Conservation (phyloP, 2,888 invertebrate genomes). For the Nemotelus nigrinus region DNA sequence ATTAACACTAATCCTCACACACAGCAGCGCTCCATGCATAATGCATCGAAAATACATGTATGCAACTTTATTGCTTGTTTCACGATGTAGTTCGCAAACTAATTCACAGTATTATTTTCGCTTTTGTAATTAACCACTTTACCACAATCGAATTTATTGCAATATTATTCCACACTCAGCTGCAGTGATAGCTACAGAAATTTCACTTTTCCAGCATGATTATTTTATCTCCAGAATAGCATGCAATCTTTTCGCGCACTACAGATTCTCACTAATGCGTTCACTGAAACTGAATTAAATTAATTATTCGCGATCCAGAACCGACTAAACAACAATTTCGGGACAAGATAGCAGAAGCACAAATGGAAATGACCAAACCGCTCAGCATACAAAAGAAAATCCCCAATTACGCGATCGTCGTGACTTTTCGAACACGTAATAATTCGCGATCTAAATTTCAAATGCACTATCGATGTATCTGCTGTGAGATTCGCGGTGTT, state of each 20-base stretch:
- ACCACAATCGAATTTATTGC: neutral
- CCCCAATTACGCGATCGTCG: conserved; percentile 15
- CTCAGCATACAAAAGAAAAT: conserved; percentile 17
- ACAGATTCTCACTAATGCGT: neutral
- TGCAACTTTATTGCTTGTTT: no score
- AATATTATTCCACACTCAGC: neutral
- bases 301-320: neutral
- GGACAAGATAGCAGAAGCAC: neutral
- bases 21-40: no score
- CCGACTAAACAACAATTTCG: no score
- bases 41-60: no score
- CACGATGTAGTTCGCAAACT: no score
- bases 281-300: conserved; percentile 9
- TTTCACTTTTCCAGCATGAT: neutral
- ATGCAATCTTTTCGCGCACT: neutral
- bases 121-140: no score
- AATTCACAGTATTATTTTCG: no score
- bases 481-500: neutral
- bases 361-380: neutral
- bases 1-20: neutral
- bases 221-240: no score
- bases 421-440: neutral
- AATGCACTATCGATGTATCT: neutral
- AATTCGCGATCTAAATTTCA: neutral
- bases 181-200: neutral